Percentiles rank a stretch among this genome's conserved stretches.
phyloP scores from a whole-genome alignment of 2,888 invertebrate genomes.

The Agriopis aurantiaria region DNA sequence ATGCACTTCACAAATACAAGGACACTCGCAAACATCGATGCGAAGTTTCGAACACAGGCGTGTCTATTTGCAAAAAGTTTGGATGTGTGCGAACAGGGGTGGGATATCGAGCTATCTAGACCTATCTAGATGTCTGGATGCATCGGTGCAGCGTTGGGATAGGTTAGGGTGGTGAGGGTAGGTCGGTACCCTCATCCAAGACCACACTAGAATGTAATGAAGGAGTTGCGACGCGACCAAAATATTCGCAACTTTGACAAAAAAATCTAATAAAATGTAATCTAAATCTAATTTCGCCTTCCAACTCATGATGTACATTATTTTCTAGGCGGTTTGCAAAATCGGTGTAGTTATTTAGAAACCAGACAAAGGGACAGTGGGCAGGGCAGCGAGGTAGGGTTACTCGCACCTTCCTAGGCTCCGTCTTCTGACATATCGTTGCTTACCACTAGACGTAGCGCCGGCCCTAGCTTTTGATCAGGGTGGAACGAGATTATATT shows the following conservation, averaged over 20 bases:
- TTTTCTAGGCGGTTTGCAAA: too few species aligned
- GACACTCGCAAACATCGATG: slow-evolving; percentile 21
- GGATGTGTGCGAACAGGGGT: slow-evolving; percentile 46
- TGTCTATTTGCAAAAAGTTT: slow-evolving; percentile 21
- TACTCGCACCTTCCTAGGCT: too few species aligned
- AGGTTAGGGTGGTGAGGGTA: slow-evolving; percentile 70
- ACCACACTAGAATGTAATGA: neutral
- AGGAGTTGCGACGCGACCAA: slow-evolving; percentile 8
- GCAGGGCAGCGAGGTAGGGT: too few species aligned
- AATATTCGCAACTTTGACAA: neutral
- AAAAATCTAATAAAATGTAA: too few species aligned
- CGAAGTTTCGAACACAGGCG: slow-evolving; percentile 21
- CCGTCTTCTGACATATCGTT: too few species aligned
- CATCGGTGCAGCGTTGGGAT: slow-evolving; percentile 80
- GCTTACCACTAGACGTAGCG: too few species aligned
- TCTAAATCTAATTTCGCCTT: too few species aligned
- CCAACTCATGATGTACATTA: too few species aligned
- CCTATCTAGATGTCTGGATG: slow-evolving; percentile 72
- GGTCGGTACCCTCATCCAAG: slow-evolving; percentile 50
- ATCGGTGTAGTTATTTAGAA: too few species aligned
- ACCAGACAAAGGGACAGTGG: too few species aligned
- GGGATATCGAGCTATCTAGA: slow-evolving; percentile 50
- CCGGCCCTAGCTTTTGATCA: too few species aligned
- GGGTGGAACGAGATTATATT: too few species aligned
- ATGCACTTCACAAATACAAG: slow-evolving; percentile 51